These are phyloP conservation scores for Mimachlamys varia DNA, from an alignment of 2,888 invertebrate species.

Conservation along the genomic window DNA sequence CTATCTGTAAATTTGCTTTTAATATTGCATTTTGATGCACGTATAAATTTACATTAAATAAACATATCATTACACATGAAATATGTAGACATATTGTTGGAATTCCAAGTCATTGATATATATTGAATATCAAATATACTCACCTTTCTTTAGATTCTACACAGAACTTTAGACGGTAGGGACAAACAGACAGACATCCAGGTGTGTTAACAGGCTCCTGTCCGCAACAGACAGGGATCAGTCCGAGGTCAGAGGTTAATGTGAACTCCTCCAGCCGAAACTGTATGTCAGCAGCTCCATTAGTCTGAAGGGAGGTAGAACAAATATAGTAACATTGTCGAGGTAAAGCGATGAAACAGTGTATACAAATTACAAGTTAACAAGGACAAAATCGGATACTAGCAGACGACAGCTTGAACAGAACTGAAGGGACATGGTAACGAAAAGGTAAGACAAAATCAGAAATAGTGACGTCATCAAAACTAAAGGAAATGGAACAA, in stretches of 20 bases:
- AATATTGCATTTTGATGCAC: too few species aligned
- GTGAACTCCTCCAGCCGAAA: background rate
- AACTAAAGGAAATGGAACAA: too few species aligned
- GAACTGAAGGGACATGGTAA: too few species aligned
- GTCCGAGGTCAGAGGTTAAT: background rate
- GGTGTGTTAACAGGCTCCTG: background rate
- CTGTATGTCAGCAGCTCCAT: background rate
- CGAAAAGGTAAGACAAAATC: too few species aligned
- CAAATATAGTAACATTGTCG: background rate
- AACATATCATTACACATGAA: too few species aligned
- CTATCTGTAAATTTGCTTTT: too few species aligned
- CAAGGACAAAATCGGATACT: background rate
- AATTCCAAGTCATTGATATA: too few species aligned
- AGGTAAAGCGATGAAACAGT: background rate
- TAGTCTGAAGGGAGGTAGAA: background rate
- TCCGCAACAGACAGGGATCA: background rate
- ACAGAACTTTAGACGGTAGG: background rate
- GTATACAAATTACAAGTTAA: background rate
- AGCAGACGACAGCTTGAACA: too few species aligned
- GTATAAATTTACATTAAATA: too few species aligned
- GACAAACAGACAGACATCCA: conserved; percentile 11
- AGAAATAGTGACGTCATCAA: too few species aligned
- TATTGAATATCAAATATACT: background rate
- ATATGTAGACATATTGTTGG: too few species aligned
- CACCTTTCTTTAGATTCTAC: background rate